Base-by-base conservation (phyloP, 1,140 invertebrate species). In the Caenorhabditis briggsae region DNA sequence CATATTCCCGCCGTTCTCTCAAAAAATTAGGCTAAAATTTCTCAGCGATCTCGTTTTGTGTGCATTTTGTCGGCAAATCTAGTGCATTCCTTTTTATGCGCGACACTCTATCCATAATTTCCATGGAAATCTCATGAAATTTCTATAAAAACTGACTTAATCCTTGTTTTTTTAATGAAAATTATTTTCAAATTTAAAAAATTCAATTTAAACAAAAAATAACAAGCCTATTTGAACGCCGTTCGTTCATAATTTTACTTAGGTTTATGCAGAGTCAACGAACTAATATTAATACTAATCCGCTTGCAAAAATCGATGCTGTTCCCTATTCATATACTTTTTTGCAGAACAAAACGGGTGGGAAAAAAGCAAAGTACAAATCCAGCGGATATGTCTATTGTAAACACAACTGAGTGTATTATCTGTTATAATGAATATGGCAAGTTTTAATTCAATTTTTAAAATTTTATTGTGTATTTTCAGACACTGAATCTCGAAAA, bases 391-490 rank as follows among this genome's bases (percentile, higher is more conserved):
- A 78, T 78, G 70, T 78, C 70, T 2, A 70, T 70, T 46, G 70
- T 78, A 5, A 78, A 78, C 33, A 78, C 70, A 50, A 78, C 70
- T 14, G 70, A 78, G 41, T 78, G 70, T 33, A 78, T 78, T 50
- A 78, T 78, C 23, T 78, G 70, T 43, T 78, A 78, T 25, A 78
- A 78, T n/a, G 70, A 78, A n/a, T 78, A 78, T 25, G 70, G 70
- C 53, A 0, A 50, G 70, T 20, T 23, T 18, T 25, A n/a, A 16
- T 58, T 25, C 9, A 14, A 46, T 14, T 7, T 43, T 18, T 18
- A 46, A 18, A 20, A 70, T 43, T 7, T 7, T 1, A 14, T 43
- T 18, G 9, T 70, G 9, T 18, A 43, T 50, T 58, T 78, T 53
- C 33, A 78, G 70, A 78, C n/a, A 78, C 70, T 14, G 70, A 78